phyloP scores from a whole-genome alignment of 2,888 invertebrate species.

The Netelia fuscicornis region DNA sequence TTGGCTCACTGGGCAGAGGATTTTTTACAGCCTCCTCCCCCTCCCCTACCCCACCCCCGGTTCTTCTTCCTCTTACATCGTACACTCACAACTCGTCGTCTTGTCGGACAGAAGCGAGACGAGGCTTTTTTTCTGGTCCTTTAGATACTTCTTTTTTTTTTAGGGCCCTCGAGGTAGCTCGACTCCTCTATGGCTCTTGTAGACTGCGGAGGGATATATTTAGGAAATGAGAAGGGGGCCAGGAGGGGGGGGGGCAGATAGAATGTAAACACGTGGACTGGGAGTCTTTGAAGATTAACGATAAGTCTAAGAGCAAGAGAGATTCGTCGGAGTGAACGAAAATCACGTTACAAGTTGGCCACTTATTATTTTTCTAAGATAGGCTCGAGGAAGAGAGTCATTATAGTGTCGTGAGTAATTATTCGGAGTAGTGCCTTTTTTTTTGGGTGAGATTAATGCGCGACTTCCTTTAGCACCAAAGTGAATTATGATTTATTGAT shows the following conservation, averaged over 20 bases:
- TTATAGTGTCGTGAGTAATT: slow-evolving; percentile 20
- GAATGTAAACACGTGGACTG: slow-evolving; percentile 59
- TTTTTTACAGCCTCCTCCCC: slow-evolving; percentile 43
- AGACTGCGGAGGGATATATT: slow-evolving; percentile 63
- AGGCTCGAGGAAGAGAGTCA: slow-evolving; percentile 23
- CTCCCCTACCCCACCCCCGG: slow-evolving; percentile 9
- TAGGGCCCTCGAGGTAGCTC: slow-evolving; percentile 35
- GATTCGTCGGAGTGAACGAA: slow-evolving; percentile 40
- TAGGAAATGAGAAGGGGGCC: slow-evolving; percentile 61
- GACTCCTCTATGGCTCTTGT: slow-evolving; percentile 25
- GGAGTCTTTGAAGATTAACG: slow-evolving; percentile 61
- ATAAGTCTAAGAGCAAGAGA: slow-evolving; percentile 46
- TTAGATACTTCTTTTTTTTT: slow-evolving; percentile 63
- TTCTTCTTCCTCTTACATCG: slow-evolving; percentile 1
- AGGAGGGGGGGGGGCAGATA: background rate
- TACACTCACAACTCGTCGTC: slow-evolving; percentile 47
- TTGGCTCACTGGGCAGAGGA: slow-evolving; percentile 68
- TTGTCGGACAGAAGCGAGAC: slow-evolving; percentile 69
- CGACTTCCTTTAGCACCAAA: background rate
- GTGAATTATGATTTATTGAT: background rate
- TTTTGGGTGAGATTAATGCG: slow-evolving; percentile 18
- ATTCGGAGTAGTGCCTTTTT: slow-evolving; percentile 17
- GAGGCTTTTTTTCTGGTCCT: slow-evolving; percentile 64
- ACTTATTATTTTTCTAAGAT: slow-evolving; percentile 57
- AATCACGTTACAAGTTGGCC: slow-evolving; percentile 55